Conservation (phyloP, 2,113 vertebrate species). For the Ammodytes marinus region DNA sequence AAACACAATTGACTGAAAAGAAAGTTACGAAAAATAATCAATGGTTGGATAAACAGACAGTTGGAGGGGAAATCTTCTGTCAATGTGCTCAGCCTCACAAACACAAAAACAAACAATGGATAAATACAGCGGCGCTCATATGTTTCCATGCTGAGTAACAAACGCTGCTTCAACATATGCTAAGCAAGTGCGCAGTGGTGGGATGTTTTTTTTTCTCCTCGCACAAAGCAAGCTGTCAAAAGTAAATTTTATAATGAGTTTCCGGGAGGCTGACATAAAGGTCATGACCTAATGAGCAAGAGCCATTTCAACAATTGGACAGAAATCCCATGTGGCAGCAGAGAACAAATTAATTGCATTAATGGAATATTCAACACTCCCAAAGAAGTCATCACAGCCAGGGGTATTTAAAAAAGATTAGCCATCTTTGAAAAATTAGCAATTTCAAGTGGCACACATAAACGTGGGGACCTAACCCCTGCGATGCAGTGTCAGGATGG, state of each 20-base stretch:
- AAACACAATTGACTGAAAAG: constrained; percentile 52
- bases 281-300: constrained; percentile 55
- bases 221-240: constrained; percentile 64
- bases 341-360: constrained; percentile 78
- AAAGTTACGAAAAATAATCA: constrained; percentile 58
- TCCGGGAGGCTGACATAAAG: constrained; percentile 68
- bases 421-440: constrained; percentile 77
- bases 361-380: constrained; percentile 80
- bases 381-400: constrained; percentile 74
- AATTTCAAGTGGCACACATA: constrained; percentile 80
- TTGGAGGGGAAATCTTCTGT: constrained; percentile 37
- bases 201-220: constrained; percentile 2
- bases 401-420: constrained; percentile 74
- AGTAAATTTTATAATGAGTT: constrained; percentile 70
- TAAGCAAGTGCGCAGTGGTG: constrained; percentile 29
- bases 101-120: constrained; percentile 29
- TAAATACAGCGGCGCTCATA: constrained; percentile 32
- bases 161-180: constrained; percentile 40
- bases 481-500: constrained; percentile 74
- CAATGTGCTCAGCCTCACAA: constrained; percentile 13
- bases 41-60: constrained; percentile 43
- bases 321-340: constrained; percentile 78
- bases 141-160: constrained; percentile 31
- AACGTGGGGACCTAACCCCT: constrained; percentile 72
- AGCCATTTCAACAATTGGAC: constrained; percentile 69